A percentile compares a stretch with the other conserved stretches of the same genome.
Conservation (phyloP, 2,113 vertebrate genomes). For the Corythaixoides concolor region DNA sequence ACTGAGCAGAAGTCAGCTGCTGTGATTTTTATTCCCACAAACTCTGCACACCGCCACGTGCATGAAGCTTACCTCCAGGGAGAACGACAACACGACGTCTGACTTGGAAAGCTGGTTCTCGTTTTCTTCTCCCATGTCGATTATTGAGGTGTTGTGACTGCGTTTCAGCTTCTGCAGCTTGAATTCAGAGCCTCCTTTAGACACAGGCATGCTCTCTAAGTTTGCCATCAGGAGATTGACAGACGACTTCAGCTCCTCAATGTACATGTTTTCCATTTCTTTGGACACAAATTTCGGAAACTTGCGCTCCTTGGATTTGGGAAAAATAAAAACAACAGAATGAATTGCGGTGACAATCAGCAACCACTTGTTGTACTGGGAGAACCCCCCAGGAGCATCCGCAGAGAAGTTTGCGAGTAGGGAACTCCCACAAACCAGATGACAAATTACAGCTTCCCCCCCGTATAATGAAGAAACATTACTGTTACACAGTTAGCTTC, state of each 20-base stretch:
- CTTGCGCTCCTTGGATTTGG: constrained; percentile 83
- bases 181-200: constrained; percentile 95
- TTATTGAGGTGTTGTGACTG: constrained; percentile 96
- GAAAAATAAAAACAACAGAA: constrained; percentile 10
- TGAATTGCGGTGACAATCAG: neutral
- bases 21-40: neutral
- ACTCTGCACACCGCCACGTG: neutral
- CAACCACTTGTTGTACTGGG: neutral
- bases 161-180: constrained; percentile 98
- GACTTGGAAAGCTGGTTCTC: constrained; percentile 98
- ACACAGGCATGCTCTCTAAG: constrained; percentile 98
- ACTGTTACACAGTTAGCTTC: neutral
- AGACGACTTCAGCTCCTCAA: constrained; percentile 95
- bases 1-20: neutral
- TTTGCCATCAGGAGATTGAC: constrained; percentile 99
- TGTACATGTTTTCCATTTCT: constrained; percentile 98
- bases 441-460: constrained; percentile 20
- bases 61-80: constrained; percentile 86
- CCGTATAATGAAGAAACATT: neutral
- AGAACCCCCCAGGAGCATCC: neutral
- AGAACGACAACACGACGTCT: constrained; percentile 94
- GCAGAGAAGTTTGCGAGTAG: neutral
- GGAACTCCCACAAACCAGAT: constrained; percentile 12
- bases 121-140: constrained; percentile 98
- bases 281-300: constrained; percentile 94